A percentile compares a stretch with the other conserved stretches of the same genome.
Conservation (phyloP, 2,113 vertebrate species). For the Pseudopipra pipra region DNA sequence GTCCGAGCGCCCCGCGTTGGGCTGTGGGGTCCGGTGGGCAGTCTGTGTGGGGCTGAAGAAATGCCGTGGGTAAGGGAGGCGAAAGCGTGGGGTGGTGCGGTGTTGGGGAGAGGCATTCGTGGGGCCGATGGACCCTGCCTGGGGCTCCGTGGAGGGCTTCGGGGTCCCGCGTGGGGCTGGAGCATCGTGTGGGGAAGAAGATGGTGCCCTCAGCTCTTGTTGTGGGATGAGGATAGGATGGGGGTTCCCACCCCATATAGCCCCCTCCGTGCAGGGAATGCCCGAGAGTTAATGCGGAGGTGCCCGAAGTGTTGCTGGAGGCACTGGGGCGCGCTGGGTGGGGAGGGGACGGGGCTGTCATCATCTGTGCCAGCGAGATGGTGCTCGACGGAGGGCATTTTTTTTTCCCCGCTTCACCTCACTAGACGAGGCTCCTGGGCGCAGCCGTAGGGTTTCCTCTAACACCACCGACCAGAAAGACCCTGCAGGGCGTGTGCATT, state of each 20-base stretch:
- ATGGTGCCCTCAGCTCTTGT: accelerated
- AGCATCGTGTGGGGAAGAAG: neutral
- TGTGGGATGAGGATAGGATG: neutral
- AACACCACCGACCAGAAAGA: too few relatives aligned
- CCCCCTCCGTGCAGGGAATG: accelerated
- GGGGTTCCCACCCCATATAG: accelerated
- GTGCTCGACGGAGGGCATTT: neutral
- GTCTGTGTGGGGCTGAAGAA: neutral
- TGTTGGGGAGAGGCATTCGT: neutral
- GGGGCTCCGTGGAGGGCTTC: neutral
- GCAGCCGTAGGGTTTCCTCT: too few relatives aligned
- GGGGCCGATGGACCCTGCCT: neutral
- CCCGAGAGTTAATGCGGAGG: neutral
- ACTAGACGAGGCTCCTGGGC: neutral
- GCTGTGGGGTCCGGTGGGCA: neutral
- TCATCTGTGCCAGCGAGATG: neutral
- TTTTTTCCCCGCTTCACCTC: neutral
- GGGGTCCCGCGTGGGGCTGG: neutral
- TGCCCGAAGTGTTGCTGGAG: neutral
- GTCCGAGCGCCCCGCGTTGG: neutral
- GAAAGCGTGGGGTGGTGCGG: neutral
- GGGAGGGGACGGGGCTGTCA: neutral
- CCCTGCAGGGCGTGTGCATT: neutral
- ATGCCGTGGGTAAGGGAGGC: accelerated
- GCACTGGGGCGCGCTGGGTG: neutral